These are phyloP conservation scores for Myotis planiceps DNA, from an alignment of 2,797 vertebrate species.

Conservation along the genomic window DNA sequence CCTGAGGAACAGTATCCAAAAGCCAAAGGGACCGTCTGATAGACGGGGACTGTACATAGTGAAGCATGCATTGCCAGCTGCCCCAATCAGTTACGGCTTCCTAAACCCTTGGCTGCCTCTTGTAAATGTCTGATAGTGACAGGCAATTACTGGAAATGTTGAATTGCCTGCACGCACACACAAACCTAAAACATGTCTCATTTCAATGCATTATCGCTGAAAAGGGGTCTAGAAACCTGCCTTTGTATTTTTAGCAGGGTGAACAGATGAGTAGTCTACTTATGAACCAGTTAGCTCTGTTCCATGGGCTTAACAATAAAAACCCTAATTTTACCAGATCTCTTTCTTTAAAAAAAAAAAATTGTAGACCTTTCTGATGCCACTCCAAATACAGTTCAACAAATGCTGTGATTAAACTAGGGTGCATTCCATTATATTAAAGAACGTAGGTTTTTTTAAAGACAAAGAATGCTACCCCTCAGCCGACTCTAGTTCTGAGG, in stretches of 20 bases:
- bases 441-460: neutral
- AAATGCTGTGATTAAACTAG: neutral
- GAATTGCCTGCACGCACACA: neutral
- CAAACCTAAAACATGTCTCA: neutral
- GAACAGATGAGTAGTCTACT: neutral
- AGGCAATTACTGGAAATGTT: neutral
- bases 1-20: neutral
- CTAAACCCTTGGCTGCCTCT: neutral
- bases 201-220: neutral
- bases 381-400: neutral
- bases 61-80: neutral
- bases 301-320: neutral
- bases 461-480: neutral
- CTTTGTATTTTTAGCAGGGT: neutral
- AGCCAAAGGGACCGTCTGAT: neutral
- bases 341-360: neutral
- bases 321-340: neutral
- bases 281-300: neutral
- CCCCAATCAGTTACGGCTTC: neutral
- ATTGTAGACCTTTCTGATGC: neutral
- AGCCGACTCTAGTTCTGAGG: neutral
- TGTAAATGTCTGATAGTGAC: neutral
- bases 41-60: neutral
- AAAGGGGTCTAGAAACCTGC: neutral
- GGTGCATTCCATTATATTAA: neutral